Percentiles rank a stretch among this genome's conserved stretches.
These are phyloP conservation scores for Napeogenes sylphis DNA, from an alignment of 2,888 invertebrate species.

Conservation along the genomic window DNA sequence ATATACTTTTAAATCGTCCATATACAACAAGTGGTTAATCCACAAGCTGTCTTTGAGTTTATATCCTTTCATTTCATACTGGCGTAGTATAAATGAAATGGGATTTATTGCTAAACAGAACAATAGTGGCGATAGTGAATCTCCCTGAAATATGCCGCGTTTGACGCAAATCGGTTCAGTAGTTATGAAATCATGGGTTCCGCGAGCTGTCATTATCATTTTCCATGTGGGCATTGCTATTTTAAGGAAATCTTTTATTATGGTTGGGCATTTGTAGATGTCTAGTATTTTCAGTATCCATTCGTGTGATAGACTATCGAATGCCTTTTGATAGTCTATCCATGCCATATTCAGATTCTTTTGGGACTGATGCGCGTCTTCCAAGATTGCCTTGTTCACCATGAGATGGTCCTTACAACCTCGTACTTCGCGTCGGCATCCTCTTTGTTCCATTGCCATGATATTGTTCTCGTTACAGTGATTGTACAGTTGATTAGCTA, in stretches of 20 bases:
- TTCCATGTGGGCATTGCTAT: constrained; percentile 16
- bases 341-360: constrained; percentile 24
- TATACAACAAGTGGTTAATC: constrained; percentile 29
- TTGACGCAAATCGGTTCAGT: constrained; percentile 18
- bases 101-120: constrained; percentile 29
- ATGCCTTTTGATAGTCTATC: constrained; percentile 20
- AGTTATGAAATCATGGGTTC: constrained; percentile 5
- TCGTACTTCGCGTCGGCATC: constrained; percentile 17
- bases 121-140: constrained; percentile 21
- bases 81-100: constrained; percentile 23
- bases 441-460: constrained; percentile 18
- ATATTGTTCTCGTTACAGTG: constrained; percentile 14
- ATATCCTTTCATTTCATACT: constrained; percentile 26
- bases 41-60: constrained; percentile 19
- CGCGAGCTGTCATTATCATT: constrained; percentile 19
- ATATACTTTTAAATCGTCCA: constrained; percentile 30
- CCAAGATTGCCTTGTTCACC: constrained; percentile 23
- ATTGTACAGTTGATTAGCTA: constrained; percentile 13
- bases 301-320: not conserved
- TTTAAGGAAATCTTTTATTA: constrained; percentile 5
- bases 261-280: constrained; percentile 12
- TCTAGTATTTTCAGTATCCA: constrained; percentile 12
- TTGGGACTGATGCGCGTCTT: constrained; percentile 21
- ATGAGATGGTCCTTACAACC: constrained; percentile 17
- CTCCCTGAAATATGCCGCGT: constrained; percentile 23